Conservation (phyloP, 64 coral and sea anemone species). For the Montipora cactus region DNA sequence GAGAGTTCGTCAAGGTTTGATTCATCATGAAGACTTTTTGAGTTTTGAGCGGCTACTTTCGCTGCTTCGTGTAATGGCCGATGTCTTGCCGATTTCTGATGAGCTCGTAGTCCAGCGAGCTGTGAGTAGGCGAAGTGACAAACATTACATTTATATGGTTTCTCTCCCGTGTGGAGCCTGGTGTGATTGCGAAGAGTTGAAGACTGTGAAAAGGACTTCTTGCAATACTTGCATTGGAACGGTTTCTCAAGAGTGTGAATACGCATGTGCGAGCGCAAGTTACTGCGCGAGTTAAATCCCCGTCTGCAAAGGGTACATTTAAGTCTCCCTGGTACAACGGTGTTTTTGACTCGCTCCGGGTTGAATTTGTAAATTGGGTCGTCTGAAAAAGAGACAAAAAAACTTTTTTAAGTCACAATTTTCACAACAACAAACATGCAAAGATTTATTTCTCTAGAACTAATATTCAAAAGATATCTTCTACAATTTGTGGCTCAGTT, state of each 20-base stretch:
- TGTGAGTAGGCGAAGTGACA: slow-evolving; percentile 99
- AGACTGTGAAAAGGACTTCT: slow-evolving; percentile 97
- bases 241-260: slow-evolving; percentile 99
- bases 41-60: background rate
- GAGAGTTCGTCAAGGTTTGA: slow-evolving; percentile 15
- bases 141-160: slow-evolving; percentile 96
- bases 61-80: slow-evolving; percentile 61
- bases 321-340: slow-evolving; percentile 77
- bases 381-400: slow-evolving; percentile 30
- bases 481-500: slow-evolving; percentile 18
- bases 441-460: slow-evolving; percentile 17
- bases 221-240: slow-evolving; percentile 99
- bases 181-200: slow-evolving; percentile 98
- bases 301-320: slow-evolving; percentile 97
- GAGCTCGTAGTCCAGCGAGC: slow-evolving; percentile 96
- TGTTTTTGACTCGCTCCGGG: slow-evolving; percentile 63
- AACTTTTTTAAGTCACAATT: background rate
- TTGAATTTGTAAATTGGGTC: slow-evolving; percentile 85
- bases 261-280: slow-evolving; percentile 97
- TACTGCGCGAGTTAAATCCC: slow-evolving; percentile 97
- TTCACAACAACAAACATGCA: background rate
- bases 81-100: slow-evolving; percentile 96
- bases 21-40: slow-evolving; percentile 30
- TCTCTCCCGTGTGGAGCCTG: slow-evolving; percentile 96
- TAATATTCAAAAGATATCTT: slow-evolving; percentile 32